Evolutionary conservation across 2,797 vertebrate genomes (phyloP), one percentile per base, ranked within the genome.

Genomic region (Lutjanus argentimaculatus): DNA sequence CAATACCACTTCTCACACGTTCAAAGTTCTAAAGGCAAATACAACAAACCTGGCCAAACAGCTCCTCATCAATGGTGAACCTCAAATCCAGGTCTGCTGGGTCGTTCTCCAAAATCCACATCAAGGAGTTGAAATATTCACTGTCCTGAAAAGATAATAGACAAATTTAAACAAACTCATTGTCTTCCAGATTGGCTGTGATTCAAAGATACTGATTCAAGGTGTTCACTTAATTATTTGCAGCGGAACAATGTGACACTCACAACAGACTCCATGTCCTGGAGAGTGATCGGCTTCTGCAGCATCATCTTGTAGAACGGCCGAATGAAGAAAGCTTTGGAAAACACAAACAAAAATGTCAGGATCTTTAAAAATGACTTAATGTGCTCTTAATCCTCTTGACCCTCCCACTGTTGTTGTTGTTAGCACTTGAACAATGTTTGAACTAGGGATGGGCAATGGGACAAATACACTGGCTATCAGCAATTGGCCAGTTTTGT

Each of bases 271-370:
- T 99, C 98, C 98, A 99, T 99, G 82, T 99, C 98, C 80, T 97
- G 96, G 72, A 99, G 96, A 0, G 94, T 97, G 92, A 99, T 99
- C 19, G 96, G 92, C 84, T 99, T 99, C 89, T 99, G 98, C 64
- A 99, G 96, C 98, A 98, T 99, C 98, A 99, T 99, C 95, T 99
- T 99, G 93, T 99, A 99, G 92, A 99, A 99, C 2, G 98, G 98
- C 46, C 98, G 96, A 90, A 99, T 99, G 92, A 99, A 99, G 93
- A 99, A 99, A 15, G 97, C 98, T 99, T 90, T 67, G 69, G 72
- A 78, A 67, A 56, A 58, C 21, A 79, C 21, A 80, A 36, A 71
- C 25, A 80, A 42, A 84, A 17, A 52, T 2, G 25, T 79, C 19
- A 79, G 40, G 8, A 75, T 62, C 15, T 11, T n/a, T 58, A 62